Evolutionary conservation across 2,888 invertebrate species (phyloP).

Genomic region (Stenodera caucasica): DNA sequence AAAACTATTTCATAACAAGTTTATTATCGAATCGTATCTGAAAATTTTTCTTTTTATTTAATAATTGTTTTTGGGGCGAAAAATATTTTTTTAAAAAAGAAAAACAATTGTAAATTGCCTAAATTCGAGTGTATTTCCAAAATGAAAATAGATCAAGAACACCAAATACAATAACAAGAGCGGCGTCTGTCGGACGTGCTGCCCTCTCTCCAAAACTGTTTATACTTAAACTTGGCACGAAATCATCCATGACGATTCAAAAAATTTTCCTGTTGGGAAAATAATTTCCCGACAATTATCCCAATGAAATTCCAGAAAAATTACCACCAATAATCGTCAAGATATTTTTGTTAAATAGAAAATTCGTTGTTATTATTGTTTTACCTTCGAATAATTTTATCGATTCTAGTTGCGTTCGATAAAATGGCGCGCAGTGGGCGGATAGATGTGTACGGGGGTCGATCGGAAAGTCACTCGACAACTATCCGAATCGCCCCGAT

Average conservation of each 20-base stretch:
- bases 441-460: not conserved
- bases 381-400: slow-evolving; percentile 9
- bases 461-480: not conserved
- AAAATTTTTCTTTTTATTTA: too few relatives aligned
- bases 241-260: slow-evolving; percentile 2
- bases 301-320: too few relatives aligned
- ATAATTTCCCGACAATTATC: too few relatives aligned
- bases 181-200: slow-evolving; percentile 26
- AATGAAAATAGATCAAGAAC: slow-evolving; percentile 19
- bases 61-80: not conserved
- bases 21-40: too few relatives aligned
- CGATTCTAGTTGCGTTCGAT: slow-evolving; percentile 15
- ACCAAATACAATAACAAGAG: not conserved
- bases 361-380: not conserved
- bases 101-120: not conserved
- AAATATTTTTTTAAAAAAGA: not conserved
- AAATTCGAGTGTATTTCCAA: not conserved
- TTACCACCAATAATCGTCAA: too few relatives aligned
- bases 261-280: too few relatives aligned
- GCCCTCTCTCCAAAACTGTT: slow-evolving; percentile 39
- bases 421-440: slow-evolving; percentile 7
- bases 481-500: not conserved
- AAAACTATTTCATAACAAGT: not conserved
- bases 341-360: too few relatives aligned
- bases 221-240: slow-evolving; percentile 13